Conservation (phyloP, 1,140 invertebrate species). For the Saccostrea cuccullata region DNA sequence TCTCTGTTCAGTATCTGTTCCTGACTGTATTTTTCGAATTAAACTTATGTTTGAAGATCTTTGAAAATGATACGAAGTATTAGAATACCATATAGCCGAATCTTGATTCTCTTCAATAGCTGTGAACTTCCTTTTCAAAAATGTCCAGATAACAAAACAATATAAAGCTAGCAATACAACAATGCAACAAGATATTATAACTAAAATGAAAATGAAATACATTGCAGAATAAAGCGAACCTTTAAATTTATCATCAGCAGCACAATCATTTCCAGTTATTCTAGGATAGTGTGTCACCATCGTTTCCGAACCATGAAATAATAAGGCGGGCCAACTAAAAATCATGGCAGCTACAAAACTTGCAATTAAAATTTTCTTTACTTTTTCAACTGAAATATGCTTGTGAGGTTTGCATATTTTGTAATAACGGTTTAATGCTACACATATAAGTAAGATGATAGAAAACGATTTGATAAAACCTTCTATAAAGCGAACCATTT, state of each 20-base stretch:
- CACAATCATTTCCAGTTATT: conserved; percentile 15
- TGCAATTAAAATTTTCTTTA: conserved; percentile 20
- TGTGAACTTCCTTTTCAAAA: conserved; percentile 6
- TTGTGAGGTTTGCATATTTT: conserved; percentile 54
- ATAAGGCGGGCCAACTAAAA: conserved; percentile 21
- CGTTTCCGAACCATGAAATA: conserved; percentile 46
- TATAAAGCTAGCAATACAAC: background rate
- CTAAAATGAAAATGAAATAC: conserved; percentile 19
- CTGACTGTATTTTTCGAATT: background rate
- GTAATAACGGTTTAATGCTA: conserved; percentile 54
- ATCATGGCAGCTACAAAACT: background rate
- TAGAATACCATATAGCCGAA: background rate
- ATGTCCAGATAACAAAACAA: background rate
- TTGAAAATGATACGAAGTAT: background rate
- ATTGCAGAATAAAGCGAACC: background rate
- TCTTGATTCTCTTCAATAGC: background rate
- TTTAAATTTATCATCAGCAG: conserved; percentile 4
- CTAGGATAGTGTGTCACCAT: background rate
- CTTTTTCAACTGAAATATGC: conserved; percentile 43
- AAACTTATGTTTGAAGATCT: background rate
- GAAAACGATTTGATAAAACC: conserved; percentile 29
- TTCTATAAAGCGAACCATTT: conserved; percentile 41
- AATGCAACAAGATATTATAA: background rate
- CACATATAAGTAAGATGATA: conserved; percentile 44
- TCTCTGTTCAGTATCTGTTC: background rate